Evolutionary conservation across 2,113 vertebrate genomes (phyloP).

Genomic region (Siniperca knerii): DNA sequence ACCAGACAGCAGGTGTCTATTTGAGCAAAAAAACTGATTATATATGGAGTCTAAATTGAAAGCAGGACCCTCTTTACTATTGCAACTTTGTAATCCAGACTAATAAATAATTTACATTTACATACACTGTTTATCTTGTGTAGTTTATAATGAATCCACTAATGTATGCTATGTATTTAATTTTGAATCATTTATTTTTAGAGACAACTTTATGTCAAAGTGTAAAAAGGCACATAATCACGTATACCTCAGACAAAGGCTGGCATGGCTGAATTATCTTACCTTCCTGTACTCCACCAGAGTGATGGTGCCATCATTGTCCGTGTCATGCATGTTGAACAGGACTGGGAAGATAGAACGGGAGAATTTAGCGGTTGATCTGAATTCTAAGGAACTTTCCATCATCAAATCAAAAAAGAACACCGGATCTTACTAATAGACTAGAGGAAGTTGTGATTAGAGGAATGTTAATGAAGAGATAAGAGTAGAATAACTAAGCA

Average conservation of each 20-base stretch:
- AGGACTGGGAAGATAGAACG: slow-evolving; percentile 85
- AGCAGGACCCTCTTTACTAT: no score
- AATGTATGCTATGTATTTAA: neutral
- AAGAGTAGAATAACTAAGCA: neutral
- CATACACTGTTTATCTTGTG: neutral
- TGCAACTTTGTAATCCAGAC: neutral
- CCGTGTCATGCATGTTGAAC: slow-evolving; percentile 97
- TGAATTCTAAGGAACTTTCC: slow-evolving; percentile 7
- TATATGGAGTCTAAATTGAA: no score
- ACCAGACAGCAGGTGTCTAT: neutral
- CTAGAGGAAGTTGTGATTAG: slow-evolving; percentile 22
- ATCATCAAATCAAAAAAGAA: neutral
- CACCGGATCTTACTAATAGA: neutral
- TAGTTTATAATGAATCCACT: neutral
- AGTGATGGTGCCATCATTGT: slow-evolving; percentile 93
- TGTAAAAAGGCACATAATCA: neutral
- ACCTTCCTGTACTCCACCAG: slow-evolving; percentile 94
- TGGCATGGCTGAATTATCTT: slow-evolving; percentile 49
- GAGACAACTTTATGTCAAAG: neutral
- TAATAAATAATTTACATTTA: neutral
- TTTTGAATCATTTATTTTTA: neutral
- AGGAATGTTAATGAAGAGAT: slow-evolving; percentile 16
- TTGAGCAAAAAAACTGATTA: no score
- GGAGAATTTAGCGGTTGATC: neutral
- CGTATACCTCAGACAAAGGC: neutral